Evolutionary conservation across 2,113 vertebrate genomes (phyloP).

Genomic region (Ursus arctos): DNA sequence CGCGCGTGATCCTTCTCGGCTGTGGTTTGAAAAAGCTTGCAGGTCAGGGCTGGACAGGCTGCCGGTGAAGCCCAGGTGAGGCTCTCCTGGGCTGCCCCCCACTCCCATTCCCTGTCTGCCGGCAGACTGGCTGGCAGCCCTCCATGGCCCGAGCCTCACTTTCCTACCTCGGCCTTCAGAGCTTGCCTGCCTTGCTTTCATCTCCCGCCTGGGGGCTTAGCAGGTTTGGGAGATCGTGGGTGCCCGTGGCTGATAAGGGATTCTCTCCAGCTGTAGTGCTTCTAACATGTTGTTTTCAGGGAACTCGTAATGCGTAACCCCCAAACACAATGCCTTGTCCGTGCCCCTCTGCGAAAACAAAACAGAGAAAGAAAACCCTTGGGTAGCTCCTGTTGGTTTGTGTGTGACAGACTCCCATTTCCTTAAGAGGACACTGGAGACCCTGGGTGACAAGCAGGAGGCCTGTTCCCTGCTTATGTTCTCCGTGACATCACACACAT

Average conservation of each 20-base stretch:
- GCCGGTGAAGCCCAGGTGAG: not conserved
- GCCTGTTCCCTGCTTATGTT: not conserved
- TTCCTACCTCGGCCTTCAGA: not conserved
- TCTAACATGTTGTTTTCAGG: not conserved
- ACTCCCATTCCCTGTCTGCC: fast-evolving
- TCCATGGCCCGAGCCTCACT: not conserved
- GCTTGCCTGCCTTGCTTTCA: not conserved
- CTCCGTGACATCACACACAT: not conserved
- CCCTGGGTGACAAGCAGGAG: not conserved
- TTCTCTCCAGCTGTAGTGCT: not conserved
- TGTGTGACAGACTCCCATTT: not conserved
- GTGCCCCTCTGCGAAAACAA: not conserved
- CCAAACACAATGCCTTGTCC: not conserved
- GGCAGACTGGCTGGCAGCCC: fast-evolving
- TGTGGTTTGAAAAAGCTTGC: not conserved
- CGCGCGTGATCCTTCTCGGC: not conserved
- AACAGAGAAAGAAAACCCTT: not conserved
- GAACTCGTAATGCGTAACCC: not conserved
- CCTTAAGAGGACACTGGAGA: not conserved
- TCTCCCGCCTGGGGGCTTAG: not conserved
- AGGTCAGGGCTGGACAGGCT: not conserved
- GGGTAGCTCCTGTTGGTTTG: not conserved
- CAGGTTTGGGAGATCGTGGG: not conserved
- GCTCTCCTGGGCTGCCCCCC: not conserved
- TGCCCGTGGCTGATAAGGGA: not conserved